Evolutionary conservation across 2,113 vertebrate species (phyloP), one percentile per base, ranked within the genome.

Genomic region (Otis tarda): DNA sequence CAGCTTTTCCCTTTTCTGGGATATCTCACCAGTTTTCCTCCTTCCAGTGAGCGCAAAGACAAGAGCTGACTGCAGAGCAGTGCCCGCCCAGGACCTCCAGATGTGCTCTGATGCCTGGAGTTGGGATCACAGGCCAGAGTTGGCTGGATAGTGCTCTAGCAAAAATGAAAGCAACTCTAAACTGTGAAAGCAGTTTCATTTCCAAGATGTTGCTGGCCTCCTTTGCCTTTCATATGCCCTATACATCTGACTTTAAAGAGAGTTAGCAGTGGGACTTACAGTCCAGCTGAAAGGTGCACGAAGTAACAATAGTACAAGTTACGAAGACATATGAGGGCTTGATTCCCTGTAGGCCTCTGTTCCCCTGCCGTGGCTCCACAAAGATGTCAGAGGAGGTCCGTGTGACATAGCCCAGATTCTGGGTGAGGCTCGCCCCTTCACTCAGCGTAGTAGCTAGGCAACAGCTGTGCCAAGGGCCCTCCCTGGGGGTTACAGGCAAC

Each of bases 391-490:
- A 39, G 23, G 43, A 59, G 11, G 50, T 68, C 43, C 14, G 6
- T 24, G n/a, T 1, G 1, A 67, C 4, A 2, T 1, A 49, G 71
- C 21, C 31, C 18, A 43, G 45, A 67, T 10, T 31, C 21, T 1
- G 2, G 18, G 39, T 39, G 39, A 39, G 39, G 39, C 39, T 39
- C 39, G 39, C 39, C 39, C 39, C 9, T 70, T 83, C 47, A 61
- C 12, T 6, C 63, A 53, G 12, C 27, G 4, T 0, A 1, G 33
- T 4, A 10, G n/a, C 1, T 4, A 47, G 10, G 23, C 33, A 73
- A 19, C 53, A 47, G 41, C 41, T 0, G 0, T 83, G 43, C 30
- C 2, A 2, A 24, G 4, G 14, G 6, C 4, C 14, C 9, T 82
- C 39, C 12, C 5, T 35, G 20, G 24, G 16, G 2, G 2, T 53